Percentiles rank a stretch among this genome's conserved stretches.
These are phyloP conservation scores for Anas acuta DNA, from an alignment of 2,797 vertebrate species.

Conservation along the genomic window DNA sequence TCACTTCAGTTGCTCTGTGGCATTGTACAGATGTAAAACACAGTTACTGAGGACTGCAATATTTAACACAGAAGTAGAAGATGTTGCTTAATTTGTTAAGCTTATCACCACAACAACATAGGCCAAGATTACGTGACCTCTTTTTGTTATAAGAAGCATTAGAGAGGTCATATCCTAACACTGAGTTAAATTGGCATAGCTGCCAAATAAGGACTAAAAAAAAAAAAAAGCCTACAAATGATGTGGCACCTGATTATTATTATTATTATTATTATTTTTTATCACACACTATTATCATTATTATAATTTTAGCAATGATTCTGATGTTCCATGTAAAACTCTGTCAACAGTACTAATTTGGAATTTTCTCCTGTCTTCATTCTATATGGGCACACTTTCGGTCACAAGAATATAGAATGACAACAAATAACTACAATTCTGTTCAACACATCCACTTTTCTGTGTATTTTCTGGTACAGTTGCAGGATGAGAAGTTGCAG, in stretches of 20 bases:
- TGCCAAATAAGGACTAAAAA: neutral
- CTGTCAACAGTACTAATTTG: neutral
- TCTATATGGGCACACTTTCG: neutral
- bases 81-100: neutral
- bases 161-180: neutral
- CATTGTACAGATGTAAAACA: neutral
- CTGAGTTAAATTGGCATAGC: neutral
- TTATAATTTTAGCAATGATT: neutral
- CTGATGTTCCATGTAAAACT: neutral
- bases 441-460: fast-evolving
- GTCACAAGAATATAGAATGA: neutral
- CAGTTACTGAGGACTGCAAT: neutral
- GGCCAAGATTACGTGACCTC: no score
- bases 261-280: neutral
- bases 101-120: neutral
- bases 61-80: neutral
- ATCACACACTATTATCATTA: neutral
- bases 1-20: neutral
- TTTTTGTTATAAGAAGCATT: neutral
- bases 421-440: neutral
- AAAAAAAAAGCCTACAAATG: neutral
- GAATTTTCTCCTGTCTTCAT: neutral
- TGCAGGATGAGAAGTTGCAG: neutral
- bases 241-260: neutral
- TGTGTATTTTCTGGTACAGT: neutral